Percentiles rank a stretch among this genome's conserved stretches.
Evolutionary conservation across 2,113 vertebrate species (phyloP).

Genomic region (Porphyrio hochstetteri): DNA sequence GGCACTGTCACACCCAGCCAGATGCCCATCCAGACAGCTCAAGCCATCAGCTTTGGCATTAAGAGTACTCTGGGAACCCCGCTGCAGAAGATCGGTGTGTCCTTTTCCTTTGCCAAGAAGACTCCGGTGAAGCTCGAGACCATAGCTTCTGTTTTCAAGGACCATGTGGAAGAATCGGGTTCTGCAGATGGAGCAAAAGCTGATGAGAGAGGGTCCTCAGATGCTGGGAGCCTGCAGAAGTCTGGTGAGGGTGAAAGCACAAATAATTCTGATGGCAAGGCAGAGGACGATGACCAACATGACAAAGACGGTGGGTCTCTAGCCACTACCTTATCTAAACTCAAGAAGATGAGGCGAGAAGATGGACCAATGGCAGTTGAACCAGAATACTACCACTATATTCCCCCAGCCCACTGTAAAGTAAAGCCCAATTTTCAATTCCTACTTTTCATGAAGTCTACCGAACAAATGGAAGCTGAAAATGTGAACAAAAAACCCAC

Average conservation of each 20-base stretch:
- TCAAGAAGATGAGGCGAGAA: constrained; percentile 95
- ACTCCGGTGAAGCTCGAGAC: constrained; percentile 94
- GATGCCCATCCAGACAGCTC: constrained; percentile 56
- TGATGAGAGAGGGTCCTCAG: constrained; percentile 78
- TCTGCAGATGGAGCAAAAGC: constrained; percentile 81
- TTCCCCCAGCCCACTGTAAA: constrained; percentile 94
- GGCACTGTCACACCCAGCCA: constrained; percentile 23
- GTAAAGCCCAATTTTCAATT: constrained; percentile 98
- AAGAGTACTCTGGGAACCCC: constrained; percentile 78
- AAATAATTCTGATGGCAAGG: constrained; percentile 68
- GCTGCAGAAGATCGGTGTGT: constrained; percentile 91
- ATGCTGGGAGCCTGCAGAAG: constrained; percentile 66
- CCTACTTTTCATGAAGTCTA: constrained; percentile 95
- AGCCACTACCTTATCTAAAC: constrained; percentile 90
- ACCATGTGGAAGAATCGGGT: constrained; percentile 85
- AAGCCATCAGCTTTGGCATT: constrained; percentile 83
- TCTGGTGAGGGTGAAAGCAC: constrained; percentile 76
- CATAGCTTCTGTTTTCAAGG: constrained; percentile 92
- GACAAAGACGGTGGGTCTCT: constrained; percentile 85
- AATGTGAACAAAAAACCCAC: constrained; percentile 56
- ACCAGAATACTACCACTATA: constrained; percentile 96
- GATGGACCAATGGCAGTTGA: constrained; percentile 86
- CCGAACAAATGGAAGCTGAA: constrained; percentile 84
- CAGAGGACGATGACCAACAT: constrained; percentile 72
- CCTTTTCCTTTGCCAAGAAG: constrained; percentile 98